Evolutionary conservation across 2,113 vertebrate species (phyloP).

Genomic region (Vulpes vulpes): DNA sequence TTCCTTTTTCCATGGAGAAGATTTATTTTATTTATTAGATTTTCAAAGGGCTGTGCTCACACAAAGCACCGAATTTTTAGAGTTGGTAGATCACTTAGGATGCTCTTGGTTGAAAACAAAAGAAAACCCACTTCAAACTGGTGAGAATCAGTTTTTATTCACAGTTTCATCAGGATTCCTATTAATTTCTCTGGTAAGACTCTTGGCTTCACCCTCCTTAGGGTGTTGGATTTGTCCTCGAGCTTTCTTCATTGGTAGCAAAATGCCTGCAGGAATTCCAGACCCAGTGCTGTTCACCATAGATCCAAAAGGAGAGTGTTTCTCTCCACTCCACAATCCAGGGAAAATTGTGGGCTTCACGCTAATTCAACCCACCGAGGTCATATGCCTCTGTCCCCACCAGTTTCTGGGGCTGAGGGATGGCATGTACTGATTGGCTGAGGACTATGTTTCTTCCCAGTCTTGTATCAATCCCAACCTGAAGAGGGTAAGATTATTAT

Average conservation of each 20-base stretch:
- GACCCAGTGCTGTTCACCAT: not conserved
- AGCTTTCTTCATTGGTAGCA: not conserved
- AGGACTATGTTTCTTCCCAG: not conserved
- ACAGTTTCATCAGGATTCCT: not conserved
- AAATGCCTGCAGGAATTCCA: not conserved
- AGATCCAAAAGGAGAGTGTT: not conserved
- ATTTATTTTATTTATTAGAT: not conserved
- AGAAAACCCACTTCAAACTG: not conserved
- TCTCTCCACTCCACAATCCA: not conserved
- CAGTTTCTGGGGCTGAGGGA: not conserved
- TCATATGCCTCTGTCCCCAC: not conserved
- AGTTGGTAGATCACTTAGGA: not conserved
- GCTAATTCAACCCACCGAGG: not conserved
- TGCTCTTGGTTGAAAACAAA: slow-evolving; percentile 21
- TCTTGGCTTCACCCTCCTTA: not conserved
- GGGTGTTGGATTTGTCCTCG: not conserved
- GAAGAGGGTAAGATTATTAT: not conserved
- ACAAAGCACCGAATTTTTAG: not conserved
- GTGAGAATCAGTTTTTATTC: not conserved
- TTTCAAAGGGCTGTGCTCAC: not conserved
- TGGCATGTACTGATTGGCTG: not conserved
- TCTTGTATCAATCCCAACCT: not conserved
- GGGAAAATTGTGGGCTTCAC: not conserved
- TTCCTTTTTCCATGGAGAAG: not conserved
- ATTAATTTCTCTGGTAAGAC: not conserved